phyloP scores from a whole-genome alignment of 2,888 invertebrate species.

The Teleogryllus oceanicus region DNA sequence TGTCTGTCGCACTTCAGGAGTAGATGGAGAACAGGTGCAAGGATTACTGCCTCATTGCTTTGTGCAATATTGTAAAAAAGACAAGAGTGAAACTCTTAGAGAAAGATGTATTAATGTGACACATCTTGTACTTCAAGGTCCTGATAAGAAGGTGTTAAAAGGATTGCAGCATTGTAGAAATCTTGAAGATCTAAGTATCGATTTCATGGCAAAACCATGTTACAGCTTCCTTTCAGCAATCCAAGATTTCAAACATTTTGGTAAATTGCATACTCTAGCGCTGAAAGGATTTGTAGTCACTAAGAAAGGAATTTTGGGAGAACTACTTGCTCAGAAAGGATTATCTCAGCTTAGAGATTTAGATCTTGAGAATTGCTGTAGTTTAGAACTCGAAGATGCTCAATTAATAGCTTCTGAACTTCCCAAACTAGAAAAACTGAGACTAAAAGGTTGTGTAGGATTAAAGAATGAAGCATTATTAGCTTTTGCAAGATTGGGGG shows the following conservation, averaged over 20 bases:
- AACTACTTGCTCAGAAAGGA: not conserved
- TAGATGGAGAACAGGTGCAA: not conserved
- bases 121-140: not conserved
- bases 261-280: not conserved
- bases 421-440: not conserved
- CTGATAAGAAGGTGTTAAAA: not conserved
- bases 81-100: not conserved
- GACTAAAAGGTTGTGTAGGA: not conserved
- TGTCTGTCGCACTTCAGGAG: not conserved
- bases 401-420: not conserved
- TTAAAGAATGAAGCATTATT: not conserved
- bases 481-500: not conserved
- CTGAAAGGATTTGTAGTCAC: not conserved
- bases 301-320: not conserved
- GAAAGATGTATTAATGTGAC: not conserved
- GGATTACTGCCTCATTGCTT: not conserved
- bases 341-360: not conserved
- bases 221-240: not conserved
- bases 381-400: not conserved
- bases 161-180: not conserved
- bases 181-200: not conserved
- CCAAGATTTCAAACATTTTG: not conserved
- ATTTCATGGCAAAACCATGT: not conserved
- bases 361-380: not conserved
- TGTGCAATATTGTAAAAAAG: not conserved